Percentiles rank a stretch among this genome's conserved stretches.
Evolutionary conservation across 2,113 vertebrate species (phyloP).

Genomic region (Zapus hudsonius): DNA sequence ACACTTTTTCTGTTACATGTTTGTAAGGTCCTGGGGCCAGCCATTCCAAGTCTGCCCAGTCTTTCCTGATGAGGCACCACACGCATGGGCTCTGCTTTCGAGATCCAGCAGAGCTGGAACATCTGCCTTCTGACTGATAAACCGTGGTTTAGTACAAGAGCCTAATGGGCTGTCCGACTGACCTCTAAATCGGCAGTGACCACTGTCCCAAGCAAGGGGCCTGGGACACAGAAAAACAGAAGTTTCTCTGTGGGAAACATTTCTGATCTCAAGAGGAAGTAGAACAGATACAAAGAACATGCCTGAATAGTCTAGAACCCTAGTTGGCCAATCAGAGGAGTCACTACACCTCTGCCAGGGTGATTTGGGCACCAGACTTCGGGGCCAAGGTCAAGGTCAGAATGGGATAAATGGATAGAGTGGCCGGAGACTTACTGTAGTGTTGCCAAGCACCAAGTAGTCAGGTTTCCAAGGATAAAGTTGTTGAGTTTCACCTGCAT

Average conservation of each 20-base stretch:
- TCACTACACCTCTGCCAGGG: background rate
- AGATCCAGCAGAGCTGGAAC: background rate
- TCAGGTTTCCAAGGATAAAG: background rate
- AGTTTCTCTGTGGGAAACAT: background rate
- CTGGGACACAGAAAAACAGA: background rate
- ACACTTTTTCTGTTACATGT: background rate
- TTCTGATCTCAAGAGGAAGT: background rate
- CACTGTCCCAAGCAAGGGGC: background rate
- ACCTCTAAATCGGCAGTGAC: background rate
- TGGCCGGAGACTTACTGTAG: background rate
- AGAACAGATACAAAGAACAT: background rate
- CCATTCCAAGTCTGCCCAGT: background rate
- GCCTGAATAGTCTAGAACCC: background rate
- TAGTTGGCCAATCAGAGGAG: background rate
- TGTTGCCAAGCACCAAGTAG: background rate
- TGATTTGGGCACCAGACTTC: background rate
- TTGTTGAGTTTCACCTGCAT: background rate
- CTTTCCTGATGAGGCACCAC: background rate
- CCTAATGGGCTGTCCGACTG: background rate
- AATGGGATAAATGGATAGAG: background rate
- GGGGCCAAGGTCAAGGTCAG: background rate
- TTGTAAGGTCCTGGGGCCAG: background rate
- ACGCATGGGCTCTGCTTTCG: background rate
- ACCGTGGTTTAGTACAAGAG: background rate
- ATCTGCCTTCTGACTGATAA: background rate